Evolutionary conservation across 2,113 vertebrate species (phyloP).

Genomic region (Bubalus kerabau): DNA sequence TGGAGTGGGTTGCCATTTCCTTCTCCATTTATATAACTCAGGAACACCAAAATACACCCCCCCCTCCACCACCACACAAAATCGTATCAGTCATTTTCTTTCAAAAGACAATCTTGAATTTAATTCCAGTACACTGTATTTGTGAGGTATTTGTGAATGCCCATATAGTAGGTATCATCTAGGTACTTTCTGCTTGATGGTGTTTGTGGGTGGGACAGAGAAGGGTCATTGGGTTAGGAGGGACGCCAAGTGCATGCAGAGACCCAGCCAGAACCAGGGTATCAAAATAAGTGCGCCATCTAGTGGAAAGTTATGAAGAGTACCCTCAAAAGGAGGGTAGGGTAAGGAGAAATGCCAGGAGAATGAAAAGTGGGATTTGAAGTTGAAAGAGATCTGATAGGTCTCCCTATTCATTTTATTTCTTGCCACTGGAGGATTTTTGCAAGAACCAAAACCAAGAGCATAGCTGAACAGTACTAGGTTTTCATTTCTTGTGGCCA

Average conservation of each 20-base stretch:
- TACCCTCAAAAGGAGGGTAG: background rate
- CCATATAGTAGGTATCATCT: background rate
- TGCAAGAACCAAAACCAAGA: background rate
- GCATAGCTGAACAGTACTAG: background rate
- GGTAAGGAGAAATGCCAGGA: background rate
- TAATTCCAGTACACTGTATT: background rate
- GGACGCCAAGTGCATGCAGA: background rate
- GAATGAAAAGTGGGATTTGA: background rate
- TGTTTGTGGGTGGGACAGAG: background rate
- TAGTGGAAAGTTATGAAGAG: slow-evolving; percentile 12
- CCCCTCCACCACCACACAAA: background rate
- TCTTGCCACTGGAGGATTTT: background rate
- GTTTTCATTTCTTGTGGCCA: background rate
- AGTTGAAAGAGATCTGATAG: background rate
- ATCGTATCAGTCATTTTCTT: background rate
- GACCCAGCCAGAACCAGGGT: background rate
- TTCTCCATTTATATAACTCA: background rate
- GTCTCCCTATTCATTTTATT: background rate
- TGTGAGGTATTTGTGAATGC: background rate
- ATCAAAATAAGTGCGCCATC: slow-evolving; percentile 25
- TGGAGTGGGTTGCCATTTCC: too few species aligned
- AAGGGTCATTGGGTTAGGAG: background rate
- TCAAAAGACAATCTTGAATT: background rate
- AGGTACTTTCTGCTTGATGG: background rate
- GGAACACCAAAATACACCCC: background rate